Evolutionary conservation across 2,797 vertebrate species (phyloP), one percentile per base, ranked within the genome.

Genomic region (Urophycis tenuis): DNA sequence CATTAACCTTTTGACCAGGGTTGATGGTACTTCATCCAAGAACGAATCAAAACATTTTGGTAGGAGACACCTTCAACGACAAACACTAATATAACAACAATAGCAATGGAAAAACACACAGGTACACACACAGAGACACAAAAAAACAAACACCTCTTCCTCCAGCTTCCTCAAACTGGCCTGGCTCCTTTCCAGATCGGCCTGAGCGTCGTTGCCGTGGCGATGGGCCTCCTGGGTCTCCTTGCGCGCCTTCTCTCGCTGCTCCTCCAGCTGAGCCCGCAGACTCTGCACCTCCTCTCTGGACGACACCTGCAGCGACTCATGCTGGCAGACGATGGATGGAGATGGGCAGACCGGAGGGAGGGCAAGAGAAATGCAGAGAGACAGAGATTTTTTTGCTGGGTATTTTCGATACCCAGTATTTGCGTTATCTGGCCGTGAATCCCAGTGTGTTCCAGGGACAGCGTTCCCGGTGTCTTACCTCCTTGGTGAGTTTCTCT

Each of bases 181-280:
- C 0, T 94, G 93, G 81, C 85, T 89, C 83, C 89, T 94, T 75
- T 97, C 95, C 77, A 95, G 90, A 85, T 97, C 96, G 0, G 83
- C 89, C 0, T 94, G 90, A 77, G 93, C 92, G 3, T 96, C 93
- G 77, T 94, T 95, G 79, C 94, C 93, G 17, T 93, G 93, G 41
- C 94, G 95, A n/a, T 96, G 96, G 0, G 88, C 92, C 41, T 98
- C 97, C 0, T 93, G 93, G 72, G 95, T 89, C 83, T 99, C 97
- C 84, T 92, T 94, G 74, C 94, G 95, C 1, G 94, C 91, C 77
- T 92, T 93, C 76, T 97, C 97, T 84, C 92, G 95, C 75, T 95
- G 95, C 74, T 98, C 97, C 69, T 98, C 96, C 89, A 98, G 90
- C 88, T 98, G 96, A 3, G 86, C 74, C 82, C 90, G 92, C 72